These are phyloP conservation scores for Sarcophilus harrisii DNA, from an alignment of 2,797 vertebrate genomes.

Conservation along the genomic window DNA sequence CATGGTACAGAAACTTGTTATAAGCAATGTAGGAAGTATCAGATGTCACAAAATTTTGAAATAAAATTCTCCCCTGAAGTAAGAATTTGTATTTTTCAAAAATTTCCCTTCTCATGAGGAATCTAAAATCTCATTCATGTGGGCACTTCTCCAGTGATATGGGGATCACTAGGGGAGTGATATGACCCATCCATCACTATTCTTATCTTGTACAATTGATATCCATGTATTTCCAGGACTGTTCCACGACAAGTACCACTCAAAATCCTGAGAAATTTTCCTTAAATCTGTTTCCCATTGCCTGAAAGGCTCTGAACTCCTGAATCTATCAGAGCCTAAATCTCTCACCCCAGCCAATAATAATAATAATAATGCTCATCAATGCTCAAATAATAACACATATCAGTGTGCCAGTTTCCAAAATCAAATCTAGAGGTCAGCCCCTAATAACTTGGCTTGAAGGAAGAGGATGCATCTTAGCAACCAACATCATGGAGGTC, in stretches of 20 bases:
- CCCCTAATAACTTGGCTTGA: background rate
- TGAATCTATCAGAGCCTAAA: background rate
- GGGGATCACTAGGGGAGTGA: too few relatives aligned
- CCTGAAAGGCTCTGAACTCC: background rate
- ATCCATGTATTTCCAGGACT: background rate
- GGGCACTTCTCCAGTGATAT: background rate
- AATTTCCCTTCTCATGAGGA: background rate
- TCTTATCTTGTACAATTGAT: background rate
- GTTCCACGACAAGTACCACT: background rate
- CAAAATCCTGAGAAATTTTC: background rate
- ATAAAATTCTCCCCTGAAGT: conserved; percentile 9
- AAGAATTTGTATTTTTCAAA: background rate
- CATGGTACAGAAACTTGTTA: background rate
- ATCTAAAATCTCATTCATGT: background rate
- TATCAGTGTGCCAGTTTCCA: background rate
- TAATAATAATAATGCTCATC: background rate
- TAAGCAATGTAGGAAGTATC: background rate
- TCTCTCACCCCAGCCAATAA: background rate
- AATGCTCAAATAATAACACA: too few relatives aligned
- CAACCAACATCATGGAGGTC: background rate
- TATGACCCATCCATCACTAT: background rate
- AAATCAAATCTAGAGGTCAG: background rate
- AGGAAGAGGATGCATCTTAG: background rate
- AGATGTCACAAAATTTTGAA: conserved; percentile 28
- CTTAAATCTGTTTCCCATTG: background rate